Evolutionary conservation across 2,797 vertebrate genomes (phyloP), one percentile per base, ranked within the genome.

Genomic region (Chaenodraco wilsoni): DNA sequence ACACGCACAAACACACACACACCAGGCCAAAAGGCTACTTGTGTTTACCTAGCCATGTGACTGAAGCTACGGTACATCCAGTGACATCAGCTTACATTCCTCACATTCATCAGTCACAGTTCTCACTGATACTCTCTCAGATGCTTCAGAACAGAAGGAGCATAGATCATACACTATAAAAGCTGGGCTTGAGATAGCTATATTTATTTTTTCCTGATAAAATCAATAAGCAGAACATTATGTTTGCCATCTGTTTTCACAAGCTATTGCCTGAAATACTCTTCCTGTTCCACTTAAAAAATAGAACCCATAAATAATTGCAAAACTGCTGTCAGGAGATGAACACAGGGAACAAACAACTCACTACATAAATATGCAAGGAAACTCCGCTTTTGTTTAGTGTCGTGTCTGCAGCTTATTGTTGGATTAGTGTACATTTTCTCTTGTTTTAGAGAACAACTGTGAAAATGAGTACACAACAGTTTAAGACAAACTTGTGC

Each of bases 21-120:
- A n/a, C 27, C 45, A 64, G 59, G 58, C 65, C 74, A 69, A 84
- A 74, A 21, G 1, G 78, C 77, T 76, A 74, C 83, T 65, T 52
- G 52, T 91, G 90, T 92, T 91, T 90, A 90, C 85, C 78, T 88
- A 76, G 79, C 86, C 87, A 89, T 87, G 90, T 86, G 89, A 92
- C 84, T 81, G 58, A 54, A 74, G 78, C 83, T 60, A 72, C 62
- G 5, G 74, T 73, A 51, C 67, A 5, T 65, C 60, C 69, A 31
- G 56, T 90, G 91, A 93, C 86, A 90, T 91, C 89, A 90, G 68
- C 75, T n/a, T 23, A 46, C 87, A 91, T 92, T 91, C 88, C 85
- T 66, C 75, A 66, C 89, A 90, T 90, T 91, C 90, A 87, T 86
- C 74, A 48, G 75, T 57, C 76, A 80, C 74, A 62, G 76, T 88